Base-by-base conservation (phyloP, 92 coral and sea anemone genomes). In the Palythoa caribaeorum region DNA sequence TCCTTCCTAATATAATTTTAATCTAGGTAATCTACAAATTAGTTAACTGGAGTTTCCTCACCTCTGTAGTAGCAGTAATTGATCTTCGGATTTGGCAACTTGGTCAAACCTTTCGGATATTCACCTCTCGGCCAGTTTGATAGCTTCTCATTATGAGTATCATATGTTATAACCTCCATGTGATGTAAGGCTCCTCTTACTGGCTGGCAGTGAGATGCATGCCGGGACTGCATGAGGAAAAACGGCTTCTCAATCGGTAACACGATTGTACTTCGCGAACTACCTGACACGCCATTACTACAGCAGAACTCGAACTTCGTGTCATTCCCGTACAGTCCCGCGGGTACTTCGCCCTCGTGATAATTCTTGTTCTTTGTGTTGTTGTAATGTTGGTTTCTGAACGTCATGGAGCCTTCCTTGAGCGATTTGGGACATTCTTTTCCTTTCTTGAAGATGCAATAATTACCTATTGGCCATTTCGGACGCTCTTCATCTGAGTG, bases 381-480 rank as follows among this genome's bases (percentile, higher is more conserved):
- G 86, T 40, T n/a, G 47, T 63, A 57, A 5, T 81, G 48, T 47
- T 81, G 73, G 47, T 81, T 81, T 51, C 65, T 35, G 35, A 81
- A 81, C 5, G 59, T 21, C 62, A 81, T 66, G 5, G 76, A 81
- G 44, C 86, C 86, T 50, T 81, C 65, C 1, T 0, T 8, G 40
- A 81, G 86, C 9, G 36, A 38, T 12, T n/a, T 28, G 47, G 86
- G 86, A 71, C 86, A 81, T 12, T 2, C 21, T n/a, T 21, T n/a
- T 14, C 86, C 76, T 66, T 81, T 81, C 75, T 81, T 81, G 86
- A 81, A 81, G 55, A 81, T 47, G 50, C 86, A 81, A 11, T 81
- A 81, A 44, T 65, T 65, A 81, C 86, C 86, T 62, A 66, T 57
- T 21, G 86, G 86, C 86, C 86, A 81, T 7, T 35, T 53, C 19